Evolutionary conservation across 2,888 invertebrate species (phyloP).

Genomic region (Trisateles emortualis): DNA sequence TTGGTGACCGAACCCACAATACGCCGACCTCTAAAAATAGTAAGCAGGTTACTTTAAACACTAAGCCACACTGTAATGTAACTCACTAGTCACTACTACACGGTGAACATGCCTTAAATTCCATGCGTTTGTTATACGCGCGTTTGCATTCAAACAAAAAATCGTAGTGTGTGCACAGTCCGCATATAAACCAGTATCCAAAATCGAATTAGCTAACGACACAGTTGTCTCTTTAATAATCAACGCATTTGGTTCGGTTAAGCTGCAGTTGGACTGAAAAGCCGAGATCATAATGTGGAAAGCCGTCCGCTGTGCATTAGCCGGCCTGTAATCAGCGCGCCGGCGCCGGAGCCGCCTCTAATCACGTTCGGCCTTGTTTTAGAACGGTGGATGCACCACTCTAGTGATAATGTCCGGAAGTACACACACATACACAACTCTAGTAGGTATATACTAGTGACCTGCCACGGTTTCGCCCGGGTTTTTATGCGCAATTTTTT

Average conservation of each 20-base stretch:
- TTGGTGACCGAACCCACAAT: too few relatives aligned
- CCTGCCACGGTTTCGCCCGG: too few relatives aligned
- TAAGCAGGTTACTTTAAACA: too few relatives aligned
- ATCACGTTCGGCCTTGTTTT: conserved; percentile 43
- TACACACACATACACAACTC: conserved; percentile 1
- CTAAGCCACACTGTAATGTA: too few relatives aligned
- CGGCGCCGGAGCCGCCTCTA: conserved; percentile 37
- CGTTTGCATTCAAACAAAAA: too few relatives aligned
- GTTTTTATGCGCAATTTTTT: too few relatives aligned
- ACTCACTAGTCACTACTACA: too few relatives aligned
- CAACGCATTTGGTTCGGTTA: neutral
- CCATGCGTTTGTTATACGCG: too few relatives aligned
- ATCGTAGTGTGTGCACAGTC: too few relatives aligned
- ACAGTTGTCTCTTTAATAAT: conserved; percentile 1
- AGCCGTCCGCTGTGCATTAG: conserved; percentile 56
- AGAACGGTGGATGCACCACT: conserved; percentile 21
- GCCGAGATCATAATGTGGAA: conserved; percentile 41
- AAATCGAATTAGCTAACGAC: neutral
- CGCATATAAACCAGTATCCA: neutral
- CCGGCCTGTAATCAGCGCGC: conserved; percentile 60
- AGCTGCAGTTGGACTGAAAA: conserved; percentile 16
- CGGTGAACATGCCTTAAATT: too few relatives aligned
- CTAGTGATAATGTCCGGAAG: conserved; percentile 38
- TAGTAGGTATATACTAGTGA: too few relatives aligned
- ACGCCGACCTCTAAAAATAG: too few relatives aligned